Conservation (phyloP, 2,888 invertebrate genomes). For the Lordiphosa andalusiaca region DNA sequence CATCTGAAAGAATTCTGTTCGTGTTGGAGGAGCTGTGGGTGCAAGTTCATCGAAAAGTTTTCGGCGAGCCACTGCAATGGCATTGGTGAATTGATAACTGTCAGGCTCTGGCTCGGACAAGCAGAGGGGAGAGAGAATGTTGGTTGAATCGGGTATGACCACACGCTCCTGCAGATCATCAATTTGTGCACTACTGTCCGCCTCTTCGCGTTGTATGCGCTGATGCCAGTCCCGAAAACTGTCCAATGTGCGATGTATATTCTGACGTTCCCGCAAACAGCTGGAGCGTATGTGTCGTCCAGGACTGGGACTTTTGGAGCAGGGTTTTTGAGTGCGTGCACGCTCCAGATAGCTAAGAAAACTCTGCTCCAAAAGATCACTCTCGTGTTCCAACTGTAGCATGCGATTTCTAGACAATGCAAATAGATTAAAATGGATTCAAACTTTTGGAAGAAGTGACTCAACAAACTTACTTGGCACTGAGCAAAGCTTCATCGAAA, state of each 20-base stretch:
- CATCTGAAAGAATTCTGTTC: not conserved
- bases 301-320: not conserved
- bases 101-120: conserved; percentile 40
- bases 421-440: not conserved
- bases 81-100: conserved; percentile 58
- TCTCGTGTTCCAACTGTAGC: conserved; percentile 77
- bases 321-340: conserved; percentile 43
- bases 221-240: conserved; percentile 37
- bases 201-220: conserved; percentile 26
- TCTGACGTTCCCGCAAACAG: conserved; percentile 43
- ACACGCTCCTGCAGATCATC: conserved; percentile 3
- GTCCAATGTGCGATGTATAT: conserved; percentile 39
- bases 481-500: conserved; percentile 49
- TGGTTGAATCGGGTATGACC: not conserved
- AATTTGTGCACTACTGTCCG: not conserved
- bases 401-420: conserved; percentile 68
- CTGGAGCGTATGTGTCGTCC: conserved; percentile 32
- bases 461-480: conserved; percentile 44
- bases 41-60: conserved; percentile 39
- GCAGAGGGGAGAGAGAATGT: conserved; percentile 14
- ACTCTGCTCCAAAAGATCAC: conserved; percentile 75
- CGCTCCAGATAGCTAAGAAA: conserved; percentile 74
- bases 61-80: conserved; percentile 47
- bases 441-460: no score
- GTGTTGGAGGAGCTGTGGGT: not conserved